phyloP scores from a whole-genome alignment of 2,888 invertebrate species.

The Leptogaster cylindrica region DNA sequence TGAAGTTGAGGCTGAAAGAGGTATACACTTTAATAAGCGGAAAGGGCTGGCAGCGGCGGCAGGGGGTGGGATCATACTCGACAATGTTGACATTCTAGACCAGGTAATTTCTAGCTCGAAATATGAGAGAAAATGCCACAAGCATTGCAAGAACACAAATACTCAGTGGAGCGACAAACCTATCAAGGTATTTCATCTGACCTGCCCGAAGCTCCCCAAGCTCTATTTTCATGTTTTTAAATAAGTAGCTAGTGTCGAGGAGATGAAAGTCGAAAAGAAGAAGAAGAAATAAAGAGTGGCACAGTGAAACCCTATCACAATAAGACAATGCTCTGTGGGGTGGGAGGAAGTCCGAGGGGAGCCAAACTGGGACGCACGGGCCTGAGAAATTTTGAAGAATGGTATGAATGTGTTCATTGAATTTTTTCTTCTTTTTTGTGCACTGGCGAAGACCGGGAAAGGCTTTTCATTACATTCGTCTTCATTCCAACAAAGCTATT shows the following conservation, averaged over 20 bases:
- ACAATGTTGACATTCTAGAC: no score
- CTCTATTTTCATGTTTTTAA: slow-evolving; percentile 15
- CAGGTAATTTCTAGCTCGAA: no score
- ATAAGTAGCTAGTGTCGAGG: slow-evolving; percentile 15
- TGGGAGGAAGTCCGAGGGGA: background rate
- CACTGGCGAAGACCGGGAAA: background rate
- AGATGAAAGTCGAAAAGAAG: background rate
- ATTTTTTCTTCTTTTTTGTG: slow-evolving; percentile 4
- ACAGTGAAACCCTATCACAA: slow-evolving; percentile 15
- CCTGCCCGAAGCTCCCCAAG: background rate
- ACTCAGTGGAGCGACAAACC: slow-evolving; percentile 13
- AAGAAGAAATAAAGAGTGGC: background rate
- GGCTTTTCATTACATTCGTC: slow-evolving; percentile 19
- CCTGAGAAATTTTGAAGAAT: slow-evolving; percentile 18
- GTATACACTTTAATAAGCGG: no score
- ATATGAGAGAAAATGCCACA: no score
- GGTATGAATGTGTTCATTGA: slow-evolving; percentile 8
- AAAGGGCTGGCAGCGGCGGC: no score
- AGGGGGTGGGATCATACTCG: no score
- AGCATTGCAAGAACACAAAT: slow-evolving; percentile 21
- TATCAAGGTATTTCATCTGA: background rate
- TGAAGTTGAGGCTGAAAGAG: no score
- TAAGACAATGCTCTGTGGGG: slow-evolving; percentile 6
- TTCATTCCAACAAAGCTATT: slow-evolving; percentile 3
- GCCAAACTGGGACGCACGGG: slow-evolving; percentile 9